Percentiles rank a stretch among this genome's conserved stretches.
phyloP scores from a whole-genome alignment of 2,113 vertebrate species.

The Mirounga angustirostris region DNA sequence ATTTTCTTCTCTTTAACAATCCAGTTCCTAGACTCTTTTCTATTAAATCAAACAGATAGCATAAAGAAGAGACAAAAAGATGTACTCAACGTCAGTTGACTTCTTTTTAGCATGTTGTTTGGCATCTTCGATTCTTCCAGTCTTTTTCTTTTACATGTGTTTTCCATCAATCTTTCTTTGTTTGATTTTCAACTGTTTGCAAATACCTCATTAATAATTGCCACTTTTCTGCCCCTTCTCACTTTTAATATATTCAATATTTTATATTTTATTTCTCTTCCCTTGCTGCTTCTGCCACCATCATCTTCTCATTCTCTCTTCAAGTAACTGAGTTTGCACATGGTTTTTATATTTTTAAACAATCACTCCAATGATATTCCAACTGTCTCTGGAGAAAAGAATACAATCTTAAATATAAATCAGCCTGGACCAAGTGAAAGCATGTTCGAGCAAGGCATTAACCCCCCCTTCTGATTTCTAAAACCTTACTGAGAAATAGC shows the following conservation, averaged over 20 bases:
- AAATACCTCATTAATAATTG: background rate
- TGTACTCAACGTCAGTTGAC: background rate
- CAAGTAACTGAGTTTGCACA: slow-evolving; percentile 59
- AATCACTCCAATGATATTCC: slow-evolving; percentile 61
- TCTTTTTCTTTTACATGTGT: background rate
- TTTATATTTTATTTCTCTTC: slow-evolving; percentile 47
- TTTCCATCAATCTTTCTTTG: background rate
- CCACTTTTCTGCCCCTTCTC: background rate
- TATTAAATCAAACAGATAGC: slow-evolving; percentile 23
- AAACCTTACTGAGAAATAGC: slow-evolving; percentile 64
- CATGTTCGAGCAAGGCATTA: background rate
- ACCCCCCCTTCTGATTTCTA: slow-evolving; percentile 42
- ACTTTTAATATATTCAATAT: slow-evolving; percentile 7
- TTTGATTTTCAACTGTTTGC: slow-evolving; percentile 31
- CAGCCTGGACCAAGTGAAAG: slow-evolving; percentile 9
- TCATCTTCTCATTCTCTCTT: slow-evolving; percentile 26
- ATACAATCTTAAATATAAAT: slow-evolving; percentile 69
- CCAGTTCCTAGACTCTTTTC: background rate
- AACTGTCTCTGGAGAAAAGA: slow-evolving; percentile 34
- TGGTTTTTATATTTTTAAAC: slow-evolving; percentile 68
- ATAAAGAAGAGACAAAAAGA: background rate
- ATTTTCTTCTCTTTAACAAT: background rate
- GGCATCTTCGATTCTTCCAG: background rate
- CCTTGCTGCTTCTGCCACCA: background rate
- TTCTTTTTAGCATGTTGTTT: background rate